Percentiles rank a stretch among this genome's conserved stretches.
Evolutionary conservation across 2,888 invertebrate species (phyloP).

Genomic region (Chymomyza caudatula): DNA sequence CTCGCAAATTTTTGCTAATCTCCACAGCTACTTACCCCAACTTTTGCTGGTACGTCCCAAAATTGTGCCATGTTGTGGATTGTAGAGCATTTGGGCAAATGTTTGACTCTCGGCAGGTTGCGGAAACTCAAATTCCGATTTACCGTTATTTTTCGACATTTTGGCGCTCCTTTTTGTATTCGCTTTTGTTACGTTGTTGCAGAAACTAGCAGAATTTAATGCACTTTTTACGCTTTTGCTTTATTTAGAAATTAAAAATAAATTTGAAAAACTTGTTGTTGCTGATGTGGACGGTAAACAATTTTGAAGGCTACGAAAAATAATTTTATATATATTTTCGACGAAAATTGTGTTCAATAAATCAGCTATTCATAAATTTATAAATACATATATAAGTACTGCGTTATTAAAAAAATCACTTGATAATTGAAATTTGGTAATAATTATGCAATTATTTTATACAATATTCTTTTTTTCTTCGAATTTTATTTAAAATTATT

Average conservation of each 20-base stretch:
- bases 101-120: slow-evolving; percentile 67
- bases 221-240: slow-evolving; percentile 11
- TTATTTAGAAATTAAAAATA: background rate
- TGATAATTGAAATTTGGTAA: slow-evolving; percentile 15
- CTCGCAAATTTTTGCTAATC: too few species aligned
- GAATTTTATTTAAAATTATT: slow-evolving; percentile 1
- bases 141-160: slow-evolving; percentile 73
- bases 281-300: slow-evolving; percentile 55
- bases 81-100: slow-evolving; percentile 66
- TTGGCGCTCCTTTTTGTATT: slow-evolving; percentile 32
- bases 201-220: background rate
- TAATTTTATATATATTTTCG: slow-evolving; percentile 15
- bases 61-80: slow-evolving; percentile 69
- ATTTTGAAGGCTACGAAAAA: slow-evolving; percentile 35
- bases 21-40: slow-evolving; percentile 77
- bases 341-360: slow-evolving; percentile 1
- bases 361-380: slow-evolving; percentile 20
- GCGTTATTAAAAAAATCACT: slow-evolving; percentile 1
- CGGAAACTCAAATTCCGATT: slow-evolving; percentile 69
- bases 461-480: slow-evolving; percentile 13
- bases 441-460: slow-evolving; percentile 35
- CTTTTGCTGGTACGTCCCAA: slow-evolving; percentile 74
- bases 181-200: background rate
- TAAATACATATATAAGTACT: background rate
- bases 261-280: slow-evolving; percentile 17